phyloP scores from a whole-genome alignment of 2,113 vertebrate species.

The Phocoena sinus region DNA sequence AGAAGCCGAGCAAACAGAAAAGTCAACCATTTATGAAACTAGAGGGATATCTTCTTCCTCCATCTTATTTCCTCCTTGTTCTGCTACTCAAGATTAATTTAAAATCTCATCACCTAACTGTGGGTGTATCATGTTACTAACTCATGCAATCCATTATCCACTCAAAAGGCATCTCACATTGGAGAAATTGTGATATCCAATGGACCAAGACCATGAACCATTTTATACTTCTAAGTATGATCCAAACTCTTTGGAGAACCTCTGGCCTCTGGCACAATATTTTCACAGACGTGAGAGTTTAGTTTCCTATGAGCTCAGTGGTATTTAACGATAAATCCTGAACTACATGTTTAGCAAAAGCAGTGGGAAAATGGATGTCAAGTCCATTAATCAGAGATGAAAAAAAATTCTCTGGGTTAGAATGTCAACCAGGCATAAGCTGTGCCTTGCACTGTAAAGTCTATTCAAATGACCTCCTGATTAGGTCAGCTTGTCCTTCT shows the following conservation, averaged over 20 bases:
- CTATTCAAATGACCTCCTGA: conserved; percentile 74
- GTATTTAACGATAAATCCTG: conserved; percentile 81
- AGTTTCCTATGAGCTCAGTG: conserved; percentile 81
- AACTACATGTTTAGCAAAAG: conserved; percentile 78
- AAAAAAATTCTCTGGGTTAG: conserved; percentile 75
- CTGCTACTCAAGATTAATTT: neutral
- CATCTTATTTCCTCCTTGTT: neutral
- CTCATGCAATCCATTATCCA: neutral
- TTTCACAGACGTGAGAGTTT: conserved; percentile 78
- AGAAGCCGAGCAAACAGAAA: neutral
- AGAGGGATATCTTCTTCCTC: neutral
- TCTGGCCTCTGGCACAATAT: conserved; percentile 74
- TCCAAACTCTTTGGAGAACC: conserved; percentile 66
- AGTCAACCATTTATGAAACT: neutral
- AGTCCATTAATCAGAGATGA: conserved; percentile 83
- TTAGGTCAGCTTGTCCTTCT: conserved; percentile 80
- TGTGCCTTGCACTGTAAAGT: conserved; percentile 74
- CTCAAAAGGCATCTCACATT: conserved; percentile 46
- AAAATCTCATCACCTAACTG: neutral
- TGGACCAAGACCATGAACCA: neutral
- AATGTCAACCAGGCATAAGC: conserved; percentile 79
- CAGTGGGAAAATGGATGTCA: conserved; percentile 81
- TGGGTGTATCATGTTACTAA: neutral
- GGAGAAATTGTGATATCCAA: conserved; percentile 30
- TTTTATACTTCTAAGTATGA: conserved; percentile 55